Percentiles rank a stretch among this genome's conserved stretches.
Conservation (phyloP, 2,113 vertebrate genomes). For the Papio anubis region DNA sequence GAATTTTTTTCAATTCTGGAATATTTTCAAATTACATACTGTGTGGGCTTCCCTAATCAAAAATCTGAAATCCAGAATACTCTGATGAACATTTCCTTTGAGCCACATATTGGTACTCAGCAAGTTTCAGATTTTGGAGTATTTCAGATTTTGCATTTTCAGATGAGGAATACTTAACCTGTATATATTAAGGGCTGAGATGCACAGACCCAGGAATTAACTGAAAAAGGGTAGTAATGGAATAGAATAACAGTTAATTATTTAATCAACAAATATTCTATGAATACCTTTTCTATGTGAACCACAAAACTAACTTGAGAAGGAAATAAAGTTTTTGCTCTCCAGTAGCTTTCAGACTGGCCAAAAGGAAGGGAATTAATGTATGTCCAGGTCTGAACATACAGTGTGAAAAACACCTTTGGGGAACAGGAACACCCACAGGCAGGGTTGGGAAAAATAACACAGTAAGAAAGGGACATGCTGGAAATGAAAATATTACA, state of each 20-base stretch:
- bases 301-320: not conserved
- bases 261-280: not conserved
- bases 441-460: not conserved
- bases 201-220: not conserved
- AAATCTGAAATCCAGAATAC: not conserved
- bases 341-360: not conserved
- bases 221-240: not conserved
- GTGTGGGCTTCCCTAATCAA: not conserved
- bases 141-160: not conserved
- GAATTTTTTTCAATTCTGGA: not conserved
- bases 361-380: not conserved
- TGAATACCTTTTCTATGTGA: not conserved
- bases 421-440: not conserved
- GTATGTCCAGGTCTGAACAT: not conserved
- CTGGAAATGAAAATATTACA: not conserved
- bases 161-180: not conserved
- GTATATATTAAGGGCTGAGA: not conserved
- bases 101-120: not conserved
- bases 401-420: not conserved
- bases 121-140: not conserved
- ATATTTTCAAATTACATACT: not conserved
- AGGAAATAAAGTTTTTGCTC: not conserved
- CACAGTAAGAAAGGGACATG: not conserved
- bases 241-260: not conserved
- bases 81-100: not conserved